These are phyloP conservation scores for Potamarius usumacintae DNA, from an alignment of 2,113 vertebrate genomes.

Conservation along the genomic window DNA sequence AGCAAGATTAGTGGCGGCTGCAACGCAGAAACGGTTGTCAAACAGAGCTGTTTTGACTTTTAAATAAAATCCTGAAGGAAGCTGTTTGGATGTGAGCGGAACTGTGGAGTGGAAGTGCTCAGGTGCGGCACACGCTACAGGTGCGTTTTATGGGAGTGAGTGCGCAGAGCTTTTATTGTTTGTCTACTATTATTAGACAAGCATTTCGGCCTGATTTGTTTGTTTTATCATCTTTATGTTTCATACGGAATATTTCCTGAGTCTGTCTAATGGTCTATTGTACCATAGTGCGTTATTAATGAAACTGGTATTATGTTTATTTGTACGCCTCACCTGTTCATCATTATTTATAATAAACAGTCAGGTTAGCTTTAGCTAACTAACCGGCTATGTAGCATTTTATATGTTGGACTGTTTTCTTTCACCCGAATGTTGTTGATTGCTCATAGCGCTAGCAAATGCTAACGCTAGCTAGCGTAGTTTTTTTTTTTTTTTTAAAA, in stretches of 20 bases:
- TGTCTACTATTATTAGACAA: background rate
- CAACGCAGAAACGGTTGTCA: background rate
- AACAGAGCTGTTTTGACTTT: slow-evolving; percentile 1
- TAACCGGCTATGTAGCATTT: no score
- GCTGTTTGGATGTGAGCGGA: background rate
- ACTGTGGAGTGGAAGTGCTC: background rate
- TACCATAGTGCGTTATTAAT: background rate
- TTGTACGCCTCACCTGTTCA: slow-evolving; percentile 3
- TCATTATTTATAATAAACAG: background rate
- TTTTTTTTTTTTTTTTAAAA: no score
- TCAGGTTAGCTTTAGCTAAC: slow-evolving; percentile 6
- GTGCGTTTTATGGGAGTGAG: background rate
- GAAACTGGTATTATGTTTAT: background rate
- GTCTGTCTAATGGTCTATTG: no score
- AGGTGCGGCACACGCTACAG: slow-evolving; percentile 17
- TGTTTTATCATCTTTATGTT: background rate
- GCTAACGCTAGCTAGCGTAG: background rate
- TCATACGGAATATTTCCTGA: background rate
- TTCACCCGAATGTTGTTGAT: background rate
- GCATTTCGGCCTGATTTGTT: slow-evolving; percentile 31
- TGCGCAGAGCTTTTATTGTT: background rate
- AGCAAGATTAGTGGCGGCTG: background rate
- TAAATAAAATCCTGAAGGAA: background rate
- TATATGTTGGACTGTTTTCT: background rate
- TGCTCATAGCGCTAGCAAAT: background rate